Evolutionary conservation across 2,113 vertebrate species (phyloP), one percentile per base, ranked within the genome.

Genomic region (Nyctibius bracteatus): DNA sequence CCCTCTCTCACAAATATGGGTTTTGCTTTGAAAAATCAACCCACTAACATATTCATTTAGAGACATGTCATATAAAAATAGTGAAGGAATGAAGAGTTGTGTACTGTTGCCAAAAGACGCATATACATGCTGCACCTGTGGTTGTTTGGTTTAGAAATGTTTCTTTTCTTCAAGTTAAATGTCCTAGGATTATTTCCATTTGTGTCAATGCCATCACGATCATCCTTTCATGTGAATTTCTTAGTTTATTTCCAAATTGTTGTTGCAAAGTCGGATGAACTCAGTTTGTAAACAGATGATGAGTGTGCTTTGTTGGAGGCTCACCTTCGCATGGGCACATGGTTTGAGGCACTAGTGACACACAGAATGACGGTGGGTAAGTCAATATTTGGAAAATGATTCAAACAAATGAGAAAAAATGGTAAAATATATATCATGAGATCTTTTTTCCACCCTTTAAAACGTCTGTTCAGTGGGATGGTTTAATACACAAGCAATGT

Each of bases 71-170:
- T 47, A 6, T 72, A 17, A 75, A 89, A 96, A 73, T 62, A 86
- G 65, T 52, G 74, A 44, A 55, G 74, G 70, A 72, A 73, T 37
- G 16, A 88, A 49, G 47, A 58, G 15, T 63, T 90, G 21, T 65
- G 28, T 59, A 14, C 33, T 63, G 9, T 63, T 78, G 83, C 68
- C 72, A 87, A 57, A 96, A 86, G 55, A 70, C 1, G 16, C 6
- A 12, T 55, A 33, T 54, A 22, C 33, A 27, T 46, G 66, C 37
- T 85, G 39, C 52, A 44, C 35, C 35, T 35, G 31, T 67, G n/a
- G 21, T 59, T 79, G 41, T 78, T 95, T 92, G 28, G 47, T 61
- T 96, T 88, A 75, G 33, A 90, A 81, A 86, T 52, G 81, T 81
- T 95, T 92, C 10, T 86, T 94, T 86, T 39, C 65, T 93, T 92